phyloP scores from a whole-genome alignment of 2,888 invertebrate species.

The Pterostichus madidus region DNA sequence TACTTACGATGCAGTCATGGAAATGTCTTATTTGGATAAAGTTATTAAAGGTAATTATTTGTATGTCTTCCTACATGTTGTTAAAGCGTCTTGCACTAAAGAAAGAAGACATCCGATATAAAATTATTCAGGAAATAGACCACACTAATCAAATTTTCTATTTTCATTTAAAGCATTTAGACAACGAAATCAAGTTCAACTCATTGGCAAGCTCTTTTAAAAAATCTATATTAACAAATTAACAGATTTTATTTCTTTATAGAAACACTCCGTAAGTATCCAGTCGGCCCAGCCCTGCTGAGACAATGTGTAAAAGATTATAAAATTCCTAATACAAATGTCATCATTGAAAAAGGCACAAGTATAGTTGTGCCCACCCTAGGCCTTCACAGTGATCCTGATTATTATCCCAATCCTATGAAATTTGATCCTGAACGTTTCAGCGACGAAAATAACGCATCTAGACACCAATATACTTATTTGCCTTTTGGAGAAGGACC shows the following conservation, averaged over 20 bases:
- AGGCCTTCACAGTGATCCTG: conserved; percentile 13
- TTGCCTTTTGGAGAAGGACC: conserved; percentile 46
- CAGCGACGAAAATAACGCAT: neutral
- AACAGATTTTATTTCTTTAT: too few species aligned
- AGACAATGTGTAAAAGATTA: conserved; percentile 46
- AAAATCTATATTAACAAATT: neutral
- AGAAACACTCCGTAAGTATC: conserved; percentile 61
- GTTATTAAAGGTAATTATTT: conserved; percentile 10
- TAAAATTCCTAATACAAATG: conserved; percentile 15
- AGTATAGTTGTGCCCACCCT: conserved; percentile 32
- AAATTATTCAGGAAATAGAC: too few species aligned
- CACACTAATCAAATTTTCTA: too few species aligned
- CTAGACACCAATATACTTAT: conserved; percentile 6
- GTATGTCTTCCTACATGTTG: too few species aligned
- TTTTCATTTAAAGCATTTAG: too few species aligned
- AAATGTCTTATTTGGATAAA: conserved; percentile 78
- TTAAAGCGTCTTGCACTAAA: too few species aligned
- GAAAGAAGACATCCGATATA: too few species aligned
- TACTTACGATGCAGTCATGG: conserved; percentile 77
- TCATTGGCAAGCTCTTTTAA: too few species aligned
- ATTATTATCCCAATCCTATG: conserved; percentile 23
- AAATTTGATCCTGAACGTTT: conserved; percentile 34
- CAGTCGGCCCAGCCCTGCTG: conserved; percentile 3
- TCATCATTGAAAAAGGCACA: conserved; percentile 31
- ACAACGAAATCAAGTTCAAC: too few species aligned